These are phyloP conservation scores for Drosophila obscura DNA, from an alignment of 1,140 invertebrate genomes.

Conservation along the genomic window DNA sequence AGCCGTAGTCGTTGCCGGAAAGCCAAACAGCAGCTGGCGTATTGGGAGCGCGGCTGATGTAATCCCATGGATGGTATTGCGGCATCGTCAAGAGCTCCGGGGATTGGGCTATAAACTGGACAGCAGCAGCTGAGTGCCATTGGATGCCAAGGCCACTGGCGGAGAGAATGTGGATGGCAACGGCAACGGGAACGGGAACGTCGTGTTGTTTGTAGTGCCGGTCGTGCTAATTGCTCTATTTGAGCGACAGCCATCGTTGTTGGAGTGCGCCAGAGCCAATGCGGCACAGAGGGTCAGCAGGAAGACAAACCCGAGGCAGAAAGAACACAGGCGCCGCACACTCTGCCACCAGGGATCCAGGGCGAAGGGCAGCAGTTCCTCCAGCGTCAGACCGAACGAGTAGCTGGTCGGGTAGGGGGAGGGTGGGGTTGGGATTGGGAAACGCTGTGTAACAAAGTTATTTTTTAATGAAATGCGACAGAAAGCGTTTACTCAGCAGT, in stretches of 20 bases:
- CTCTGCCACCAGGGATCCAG: constrained; percentile 77
- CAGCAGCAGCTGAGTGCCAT: constrained; percentile 44
- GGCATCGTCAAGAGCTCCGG: constrained; percentile 38
- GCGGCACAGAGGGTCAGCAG: constrained; percentile 66
- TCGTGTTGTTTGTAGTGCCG: neutral
- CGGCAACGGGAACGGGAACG: neutral
- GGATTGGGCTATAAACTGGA: constrained; percentile 38
- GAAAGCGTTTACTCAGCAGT: constrained; percentile 79
- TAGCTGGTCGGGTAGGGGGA: constrained; percentile 30
- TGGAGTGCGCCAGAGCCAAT: constrained; percentile 52
- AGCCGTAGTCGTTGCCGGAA: constrained; percentile 19
- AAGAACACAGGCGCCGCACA: constrained; percentile 60
- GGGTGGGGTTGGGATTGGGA: neutral
- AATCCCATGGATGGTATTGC: constrained; percentile 50
- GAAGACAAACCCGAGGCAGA: constrained; percentile 60
- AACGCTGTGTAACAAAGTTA: constrained; percentile 61
- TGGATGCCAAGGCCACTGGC: constrained; percentile 38
- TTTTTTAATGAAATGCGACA: constrained; percentile 77
- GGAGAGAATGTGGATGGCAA: constrained; percentile 11
- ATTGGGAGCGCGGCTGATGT: constrained; percentile 53
- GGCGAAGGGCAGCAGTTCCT: constrained; percentile 70
- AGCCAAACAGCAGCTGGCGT: constrained; percentile 23
- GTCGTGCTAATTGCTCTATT: constrained; percentile 37
- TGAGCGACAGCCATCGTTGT: constrained; percentile 31
- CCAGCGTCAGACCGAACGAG: constrained; percentile 62